Evolutionary conservation across 2,113 vertebrate species (phyloP).

Genomic region (Lutjanus erythropterus): DNA sequence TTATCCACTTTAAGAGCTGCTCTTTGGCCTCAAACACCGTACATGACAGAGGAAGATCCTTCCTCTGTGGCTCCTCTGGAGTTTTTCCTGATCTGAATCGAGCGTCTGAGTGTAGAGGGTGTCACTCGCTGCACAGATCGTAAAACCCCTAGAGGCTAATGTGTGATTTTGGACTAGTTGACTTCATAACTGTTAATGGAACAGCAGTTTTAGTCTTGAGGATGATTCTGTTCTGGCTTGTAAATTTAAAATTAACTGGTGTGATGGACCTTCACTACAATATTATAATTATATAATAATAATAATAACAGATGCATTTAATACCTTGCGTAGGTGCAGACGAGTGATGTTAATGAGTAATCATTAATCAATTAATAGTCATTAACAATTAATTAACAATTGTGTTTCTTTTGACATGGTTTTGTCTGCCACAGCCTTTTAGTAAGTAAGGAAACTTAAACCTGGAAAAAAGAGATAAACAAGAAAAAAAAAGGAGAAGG

Average conservation of each 20-base stretch:
- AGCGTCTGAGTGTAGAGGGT: neutral
- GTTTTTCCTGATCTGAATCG: neutral
- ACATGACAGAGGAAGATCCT: neutral
- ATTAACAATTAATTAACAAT: too few species aligned
- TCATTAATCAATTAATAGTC: too few species aligned
- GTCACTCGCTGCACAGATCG: neutral
- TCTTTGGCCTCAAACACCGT: slow-evolving; percentile 16
- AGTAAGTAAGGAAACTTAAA: too few species aligned
- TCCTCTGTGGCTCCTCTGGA: neutral
- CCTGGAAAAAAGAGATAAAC: too few species aligned
- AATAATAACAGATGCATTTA: neutral
- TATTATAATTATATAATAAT: too few species aligned
- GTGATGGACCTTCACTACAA: neutral
- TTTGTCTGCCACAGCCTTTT: too few species aligned
- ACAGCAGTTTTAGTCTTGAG: neutral
- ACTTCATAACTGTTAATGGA: neutral
- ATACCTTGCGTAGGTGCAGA: too few species aligned
- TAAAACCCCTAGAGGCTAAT: neutral
- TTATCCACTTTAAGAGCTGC: slow-evolving; percentile 19
- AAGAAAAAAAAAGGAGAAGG: too few species aligned
- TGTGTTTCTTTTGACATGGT: too few species aligned
- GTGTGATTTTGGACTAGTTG: neutral
- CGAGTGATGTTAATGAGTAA: too few species aligned
- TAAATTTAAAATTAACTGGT: neutral
- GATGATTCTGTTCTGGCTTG: neutral